phyloP scores from a whole-genome alignment of 1,140 invertebrate genomes.

The Panonychus citri region DNA sequence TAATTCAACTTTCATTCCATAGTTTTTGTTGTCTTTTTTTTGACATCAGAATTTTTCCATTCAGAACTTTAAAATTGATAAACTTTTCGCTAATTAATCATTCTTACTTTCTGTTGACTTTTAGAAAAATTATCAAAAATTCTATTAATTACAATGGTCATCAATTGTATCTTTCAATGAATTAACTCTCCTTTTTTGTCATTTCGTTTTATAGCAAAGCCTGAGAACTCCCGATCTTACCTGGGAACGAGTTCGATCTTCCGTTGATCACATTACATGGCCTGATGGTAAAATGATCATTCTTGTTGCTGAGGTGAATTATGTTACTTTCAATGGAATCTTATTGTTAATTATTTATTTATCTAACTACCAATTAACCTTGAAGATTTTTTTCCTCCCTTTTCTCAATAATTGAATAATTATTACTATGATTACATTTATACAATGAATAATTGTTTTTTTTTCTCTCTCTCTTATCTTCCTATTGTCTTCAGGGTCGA shows the following conservation, averaged over 20 bases:
- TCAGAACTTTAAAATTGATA: too few relatives aligned
- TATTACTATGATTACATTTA: too few relatives aligned
- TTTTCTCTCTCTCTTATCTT: background rate
- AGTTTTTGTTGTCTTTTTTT: too few relatives aligned
- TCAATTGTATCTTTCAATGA: background rate
- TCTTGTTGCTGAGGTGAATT: conserved; percentile 45
- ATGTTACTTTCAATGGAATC: background rate
- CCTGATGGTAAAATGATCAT: conserved; percentile 33
- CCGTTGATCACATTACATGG: conserved; percentile 46
- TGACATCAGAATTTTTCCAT: too few relatives aligned
- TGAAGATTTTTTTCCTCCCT: too few relatives aligned
- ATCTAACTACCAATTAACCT: background rate
- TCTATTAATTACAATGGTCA: background rate
- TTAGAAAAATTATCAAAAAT: background rate
- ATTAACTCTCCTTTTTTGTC: background rate
- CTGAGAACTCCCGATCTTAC: conserved; percentile 73
- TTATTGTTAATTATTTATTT: background rate
- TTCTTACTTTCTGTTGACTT: too few relatives aligned
- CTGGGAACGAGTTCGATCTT: conserved; percentile 89
- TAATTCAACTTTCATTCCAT: too few relatives aligned
- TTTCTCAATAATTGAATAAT: too few relatives aligned
- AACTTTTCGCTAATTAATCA: too few relatives aligned
- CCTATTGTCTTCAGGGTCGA: conserved; percentile 38
- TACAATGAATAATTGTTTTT: background rate
- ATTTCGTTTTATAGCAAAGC: conserved; percentile 42